phyloP scores from a whole-genome alignment of 1,140 invertebrate species.

The Zaprionus ornatus region DNA sequence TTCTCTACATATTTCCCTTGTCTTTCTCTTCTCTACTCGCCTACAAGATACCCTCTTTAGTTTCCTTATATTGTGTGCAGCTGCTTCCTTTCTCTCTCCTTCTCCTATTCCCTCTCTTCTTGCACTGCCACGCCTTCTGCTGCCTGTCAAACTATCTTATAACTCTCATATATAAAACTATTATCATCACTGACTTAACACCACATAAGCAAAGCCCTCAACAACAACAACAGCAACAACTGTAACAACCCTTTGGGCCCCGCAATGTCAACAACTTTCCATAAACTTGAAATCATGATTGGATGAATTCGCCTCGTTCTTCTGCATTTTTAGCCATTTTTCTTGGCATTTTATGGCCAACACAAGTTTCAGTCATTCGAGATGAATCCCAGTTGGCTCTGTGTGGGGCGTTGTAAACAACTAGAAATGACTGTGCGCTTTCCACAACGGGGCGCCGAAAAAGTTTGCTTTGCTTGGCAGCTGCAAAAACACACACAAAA shows the following conservation, averaged over 20 bases:
- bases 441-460: constrained; percentile 49
- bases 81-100: background rate
- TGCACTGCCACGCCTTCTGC: background rate
- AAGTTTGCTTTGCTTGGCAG: constrained; percentile 46
- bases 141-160: background rate
- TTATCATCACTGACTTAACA: background rate
- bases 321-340: constrained; percentile 15
- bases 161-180: background rate
- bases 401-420: constrained; percentile 32
- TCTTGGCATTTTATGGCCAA: constrained; percentile 22
- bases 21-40: background rate
- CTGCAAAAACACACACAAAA: constrained; percentile 34
- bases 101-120: background rate
- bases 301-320: constrained; percentile 41
- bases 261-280: background rate
- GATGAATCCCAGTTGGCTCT: constrained; percentile 56
- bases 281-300: background rate
- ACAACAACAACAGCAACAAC: too few species aligned
- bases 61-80: background rate
- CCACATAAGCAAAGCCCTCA: background rate
- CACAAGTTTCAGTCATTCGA: constrained; percentile 59
- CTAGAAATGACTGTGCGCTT: constrained; percentile 55
- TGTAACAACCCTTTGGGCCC: background rate
- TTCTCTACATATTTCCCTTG: background rate
- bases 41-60: background rate